These are phyloP conservation scores for Zeugodacus cucurbitae DNA, from an alignment of 1,140 invertebrate species.

Conservation along the genomic window DNA sequence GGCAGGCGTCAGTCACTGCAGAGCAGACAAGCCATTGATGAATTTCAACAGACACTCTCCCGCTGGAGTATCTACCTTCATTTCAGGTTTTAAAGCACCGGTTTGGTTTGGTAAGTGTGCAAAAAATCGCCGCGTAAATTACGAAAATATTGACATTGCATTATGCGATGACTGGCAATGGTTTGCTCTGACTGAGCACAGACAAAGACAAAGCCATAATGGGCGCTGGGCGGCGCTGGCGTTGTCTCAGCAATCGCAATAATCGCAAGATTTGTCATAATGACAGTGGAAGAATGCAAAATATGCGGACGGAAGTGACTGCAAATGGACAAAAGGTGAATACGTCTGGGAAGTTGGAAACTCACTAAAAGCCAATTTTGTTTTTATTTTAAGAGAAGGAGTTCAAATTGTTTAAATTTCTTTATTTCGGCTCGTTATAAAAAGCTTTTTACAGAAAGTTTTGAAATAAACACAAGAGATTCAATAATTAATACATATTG, in stretches of 20 bases:
- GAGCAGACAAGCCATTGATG: neutral
- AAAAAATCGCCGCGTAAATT: constrained; percentile 23
- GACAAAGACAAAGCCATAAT: constrained; percentile 13
- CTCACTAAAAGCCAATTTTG: neutral
- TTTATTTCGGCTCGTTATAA: too few relatives aligned
- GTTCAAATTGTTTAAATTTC: too few relatives aligned
- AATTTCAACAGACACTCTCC: neutral
- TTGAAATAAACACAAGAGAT: too few relatives aligned
- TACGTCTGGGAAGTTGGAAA: neutral
- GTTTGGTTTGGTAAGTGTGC: neutral
- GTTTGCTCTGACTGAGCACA: neutral
- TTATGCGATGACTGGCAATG: neutral
- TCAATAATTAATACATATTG: too few relatives aligned
- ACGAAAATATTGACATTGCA: constrained; percentile 41
- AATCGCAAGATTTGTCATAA: constrained; percentile 21
- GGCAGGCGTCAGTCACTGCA: neutral
- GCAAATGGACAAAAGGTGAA: constrained; percentile 22
- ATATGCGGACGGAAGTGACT: neutral
- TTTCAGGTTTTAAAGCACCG: neutral
- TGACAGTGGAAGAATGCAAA: neutral
- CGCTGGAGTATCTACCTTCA: neutral
- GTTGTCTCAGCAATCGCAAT: neutral
- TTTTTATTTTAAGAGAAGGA: neutral
- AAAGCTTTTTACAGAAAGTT: too few relatives aligned
- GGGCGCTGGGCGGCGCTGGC: neutral